Evolutionary conservation across 1,140 invertebrate genomes (phyloP).

Genomic region (Trinorchestia longiramus): DNA sequence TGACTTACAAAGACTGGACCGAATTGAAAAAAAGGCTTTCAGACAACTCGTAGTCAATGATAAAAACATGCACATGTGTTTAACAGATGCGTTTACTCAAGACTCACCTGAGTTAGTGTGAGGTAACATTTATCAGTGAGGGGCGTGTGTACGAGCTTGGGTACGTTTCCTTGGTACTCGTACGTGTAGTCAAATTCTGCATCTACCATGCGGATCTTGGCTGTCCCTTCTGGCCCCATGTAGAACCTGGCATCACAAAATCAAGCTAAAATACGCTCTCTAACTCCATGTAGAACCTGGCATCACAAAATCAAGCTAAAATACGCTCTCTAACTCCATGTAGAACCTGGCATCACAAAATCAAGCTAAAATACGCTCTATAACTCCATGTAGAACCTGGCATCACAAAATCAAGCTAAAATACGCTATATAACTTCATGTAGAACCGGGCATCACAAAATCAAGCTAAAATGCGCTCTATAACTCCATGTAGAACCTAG

Average conservation of each 20-base stretch:
- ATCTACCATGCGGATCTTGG: conserved; percentile 80
- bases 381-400: conserved; percentile 72
- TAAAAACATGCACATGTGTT: too few relatives aligned
- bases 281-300: conserved; percentile 72
- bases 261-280: conserved; percentile 66
- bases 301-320: background rate
- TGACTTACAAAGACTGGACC: too few relatives aligned
- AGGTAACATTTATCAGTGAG: conserved; percentile 96
- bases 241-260: conserved; percentile 70
- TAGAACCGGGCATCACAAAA: too few relatives aligned
- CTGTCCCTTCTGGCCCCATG: conserved; percentile 71
- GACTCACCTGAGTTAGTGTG: conserved; percentile 83
- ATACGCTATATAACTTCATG: too few relatives aligned
- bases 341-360: conserved; percentile 70
- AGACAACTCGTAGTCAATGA: too few relatives aligned
- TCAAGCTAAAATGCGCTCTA: too few relatives aligned
- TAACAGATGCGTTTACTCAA: background rate
- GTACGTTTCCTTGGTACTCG: conserved; percentile 95
- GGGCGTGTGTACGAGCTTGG: conserved; percentile 91
- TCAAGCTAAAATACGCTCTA: conserved; percentile 66
- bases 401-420: background rate
- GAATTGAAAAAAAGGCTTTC: too few relatives aligned
- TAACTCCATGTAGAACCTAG: too few relatives aligned
- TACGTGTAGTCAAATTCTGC: conserved; percentile 95
- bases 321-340: conserved; percentile 70